phyloP scores from a whole-genome alignment of 2,113 vertebrate genomes.

The Zeus faber region DNA sequence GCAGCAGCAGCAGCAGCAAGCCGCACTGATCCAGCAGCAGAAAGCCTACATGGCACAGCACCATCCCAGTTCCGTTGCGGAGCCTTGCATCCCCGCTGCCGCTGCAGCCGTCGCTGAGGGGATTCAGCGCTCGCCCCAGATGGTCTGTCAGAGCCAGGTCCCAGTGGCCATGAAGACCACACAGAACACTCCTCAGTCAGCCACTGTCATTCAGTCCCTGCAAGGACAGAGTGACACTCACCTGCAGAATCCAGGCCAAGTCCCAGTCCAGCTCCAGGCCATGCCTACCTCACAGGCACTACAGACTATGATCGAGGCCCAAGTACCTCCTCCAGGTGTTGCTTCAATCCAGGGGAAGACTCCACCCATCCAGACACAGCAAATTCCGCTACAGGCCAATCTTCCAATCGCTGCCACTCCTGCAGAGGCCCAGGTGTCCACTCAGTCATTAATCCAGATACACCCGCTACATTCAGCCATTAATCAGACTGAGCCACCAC shows the following conservation, averaged over 20 bases:
- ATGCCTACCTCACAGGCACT: slow-evolving; percentile 39
- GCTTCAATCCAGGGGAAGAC: slow-evolving; percentile 47
- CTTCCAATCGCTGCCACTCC: slow-evolving; percentile 42
- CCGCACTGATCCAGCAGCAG: slow-evolving; percentile 55
- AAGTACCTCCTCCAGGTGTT: slow-evolving; percentile 24
- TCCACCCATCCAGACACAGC: slow-evolving; percentile 45
- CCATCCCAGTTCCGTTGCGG: slow-evolving; percentile 46
- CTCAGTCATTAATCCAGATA: slow-evolving; percentile 51
- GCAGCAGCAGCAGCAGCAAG: slow-evolving; percentile 56
- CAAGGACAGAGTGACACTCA: slow-evolving; percentile 54
- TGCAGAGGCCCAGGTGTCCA: slow-evolving; percentile 40
- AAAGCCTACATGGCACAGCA: slow-evolving; percentile 44
- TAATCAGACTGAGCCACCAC: slow-evolving; percentile 43
- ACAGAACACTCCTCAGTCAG: slow-evolving; percentile 30
- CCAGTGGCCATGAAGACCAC: slow-evolving; percentile 36
- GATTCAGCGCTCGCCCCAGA: slow-evolving; percentile 43
- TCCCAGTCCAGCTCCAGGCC: slow-evolving; percentile 43
- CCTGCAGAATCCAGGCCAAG: slow-evolving; percentile 43
- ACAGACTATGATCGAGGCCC: slow-evolving; percentile 41
- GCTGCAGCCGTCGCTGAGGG: slow-evolving; percentile 40
- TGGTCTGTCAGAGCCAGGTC: slow-evolving; percentile 37
- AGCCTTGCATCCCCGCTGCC: slow-evolving; percentile 41
- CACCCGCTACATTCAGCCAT: slow-evolving; percentile 39
- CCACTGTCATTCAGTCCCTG: slow-evolving; percentile 43
- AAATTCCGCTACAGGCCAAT: slow-evolving; percentile 49